Base-by-base conservation (phyloP, 2,888 invertebrate species). In the Lasius platythorax region DNA sequence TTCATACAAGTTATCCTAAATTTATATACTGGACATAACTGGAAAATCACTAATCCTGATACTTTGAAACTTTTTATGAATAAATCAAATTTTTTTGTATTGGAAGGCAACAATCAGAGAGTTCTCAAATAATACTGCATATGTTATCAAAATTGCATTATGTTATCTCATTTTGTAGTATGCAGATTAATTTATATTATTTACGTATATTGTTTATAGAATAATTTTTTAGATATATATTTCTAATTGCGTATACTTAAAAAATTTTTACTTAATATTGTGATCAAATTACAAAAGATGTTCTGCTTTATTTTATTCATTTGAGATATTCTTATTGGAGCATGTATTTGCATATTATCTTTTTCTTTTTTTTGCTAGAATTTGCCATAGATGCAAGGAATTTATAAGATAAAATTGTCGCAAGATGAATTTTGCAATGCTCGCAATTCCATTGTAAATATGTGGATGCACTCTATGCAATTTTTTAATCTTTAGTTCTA, bases 21-120 rank as follows among this genome's bases (percentile, higher is more conserved):
- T 33, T 53, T 50, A 56, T 43, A 28, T 15, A 33, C 8, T 46
- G 68, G 5, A 33, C n/a, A n/a, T 30, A 53, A 33, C 9, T 68
- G 12, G 4, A 70, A 37, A 79, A 58, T 56, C 5, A 70, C 18
- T n/a, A 40, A 56, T 79, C 11, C 9, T 15, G 43, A 33, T 78
- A 78, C 15, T 75, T 3, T 43, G 23, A 23, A 63, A 53, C 5
- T 79, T 43, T 43, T 85, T 68, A 63, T 43, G n/a, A 87, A 87
- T 50, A 12, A 78, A 76, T 33, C 33, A 76, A 66, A 56, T 12
- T 23, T 23, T 23, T 23, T 46, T 70, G 33, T 88, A 63, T 74
- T 37, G 75, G 70, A 66, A 85, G 30, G 46, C 76, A 79, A 85
- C 53, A 23, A 81, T 79, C 9, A 61, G 53, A 50, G 50, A 53